These are phyloP conservation scores for Drosophila kohkoa DNA, from an alignment of 1,140 invertebrate species.

Conservation along the genomic window DNA sequence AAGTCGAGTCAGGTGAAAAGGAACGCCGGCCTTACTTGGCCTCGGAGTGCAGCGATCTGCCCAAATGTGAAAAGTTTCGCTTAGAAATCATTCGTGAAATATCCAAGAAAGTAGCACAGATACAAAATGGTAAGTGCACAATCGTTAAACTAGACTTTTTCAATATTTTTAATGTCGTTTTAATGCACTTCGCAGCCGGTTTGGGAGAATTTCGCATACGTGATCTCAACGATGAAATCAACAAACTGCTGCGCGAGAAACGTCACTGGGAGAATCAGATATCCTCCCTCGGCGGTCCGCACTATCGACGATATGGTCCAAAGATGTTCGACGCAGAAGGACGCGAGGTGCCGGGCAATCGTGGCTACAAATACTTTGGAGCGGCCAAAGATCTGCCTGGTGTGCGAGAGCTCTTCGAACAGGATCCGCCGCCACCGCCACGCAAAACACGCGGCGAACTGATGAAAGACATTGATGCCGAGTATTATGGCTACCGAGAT, in stretches of 20 bases:
- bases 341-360: slow-evolving; percentile 98
- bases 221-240: slow-evolving; percentile 99
- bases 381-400: slow-evolving; percentile 99
- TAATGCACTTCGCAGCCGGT: slow-evolving; percentile 89
- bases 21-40: slow-evolving; percentile 96
- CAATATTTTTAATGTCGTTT: not conserved
- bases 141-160: not conserved
- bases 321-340: slow-evolving; percentile 98
- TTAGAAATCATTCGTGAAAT: slow-evolving; percentile 98
- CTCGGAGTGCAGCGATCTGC: slow-evolving; percentile 95
- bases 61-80: slow-evolving; percentile 97
- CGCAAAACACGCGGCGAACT: slow-evolving; percentile 97
- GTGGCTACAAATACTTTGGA: slow-evolving; percentile 99
- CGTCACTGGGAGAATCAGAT: slow-evolving; percentile 99
- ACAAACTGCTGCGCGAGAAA: slow-evolving; percentile 97
- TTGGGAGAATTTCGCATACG: slow-evolving; percentile 98
- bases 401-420: slow-evolving; percentile 98
- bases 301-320: slow-evolving; percentile 96
- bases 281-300: slow-evolving; percentile 96
- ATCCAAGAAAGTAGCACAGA: slow-evolving; percentile 99
- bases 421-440: slow-evolving; percentile 95
- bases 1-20: slow-evolving; percentile 92
- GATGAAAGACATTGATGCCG: slow-evolving; percentile 99
- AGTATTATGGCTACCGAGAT: slow-evolving; percentile 99
- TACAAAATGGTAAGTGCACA: slow-evolving; percentile 93